phyloP scores from a whole-genome alignment of 2,888 invertebrate genomes.

The Eristalis intricaria region DNA sequence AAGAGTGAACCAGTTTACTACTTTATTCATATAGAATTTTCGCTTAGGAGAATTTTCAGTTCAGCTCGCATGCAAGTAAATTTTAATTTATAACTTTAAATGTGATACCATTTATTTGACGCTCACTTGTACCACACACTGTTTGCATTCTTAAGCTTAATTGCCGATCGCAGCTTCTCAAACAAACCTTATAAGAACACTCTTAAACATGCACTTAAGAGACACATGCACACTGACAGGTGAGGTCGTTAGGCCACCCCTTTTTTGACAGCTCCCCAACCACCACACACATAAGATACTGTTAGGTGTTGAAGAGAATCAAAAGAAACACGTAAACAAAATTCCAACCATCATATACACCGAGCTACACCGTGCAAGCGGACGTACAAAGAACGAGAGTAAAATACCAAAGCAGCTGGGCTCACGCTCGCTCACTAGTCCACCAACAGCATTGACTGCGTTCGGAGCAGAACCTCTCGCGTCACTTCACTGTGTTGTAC shows the following conservation, averaged over 20 bases:
- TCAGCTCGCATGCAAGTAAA: no score
- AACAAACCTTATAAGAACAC: background rate
- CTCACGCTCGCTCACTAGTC: slow-evolving; percentile 34
- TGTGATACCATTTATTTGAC: no score
- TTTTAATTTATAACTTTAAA: no score
- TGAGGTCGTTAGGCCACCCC: slow-evolving; percentile 9
- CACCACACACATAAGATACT: slow-evolving; percentile 21
- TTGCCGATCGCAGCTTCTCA: background rate
- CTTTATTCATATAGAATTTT: no score
- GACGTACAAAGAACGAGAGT: slow-evolving; percentile 37
- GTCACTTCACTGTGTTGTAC: slow-evolving; percentile 3
- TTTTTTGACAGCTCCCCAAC: background rate
- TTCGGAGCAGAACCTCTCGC: slow-evolving; percentile 35
- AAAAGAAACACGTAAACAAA: slow-evolving; percentile 31
- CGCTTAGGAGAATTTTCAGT: no score
- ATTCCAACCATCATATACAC: slow-evolving; percentile 14
- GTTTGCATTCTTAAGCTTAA: background rate
- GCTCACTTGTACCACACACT: background rate
- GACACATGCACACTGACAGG: background rate
- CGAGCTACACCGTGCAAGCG: background rate
- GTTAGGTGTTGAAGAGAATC: slow-evolving; percentile 32
- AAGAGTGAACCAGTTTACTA: no score
- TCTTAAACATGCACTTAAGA: background rate
- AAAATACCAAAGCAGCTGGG: slow-evolving; percentile 50
- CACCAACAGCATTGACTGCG: slow-evolving; percentile 30